Conservation (phyloP, 2,797 vertebrate genomes). For the Danio kyathit region DNA sequence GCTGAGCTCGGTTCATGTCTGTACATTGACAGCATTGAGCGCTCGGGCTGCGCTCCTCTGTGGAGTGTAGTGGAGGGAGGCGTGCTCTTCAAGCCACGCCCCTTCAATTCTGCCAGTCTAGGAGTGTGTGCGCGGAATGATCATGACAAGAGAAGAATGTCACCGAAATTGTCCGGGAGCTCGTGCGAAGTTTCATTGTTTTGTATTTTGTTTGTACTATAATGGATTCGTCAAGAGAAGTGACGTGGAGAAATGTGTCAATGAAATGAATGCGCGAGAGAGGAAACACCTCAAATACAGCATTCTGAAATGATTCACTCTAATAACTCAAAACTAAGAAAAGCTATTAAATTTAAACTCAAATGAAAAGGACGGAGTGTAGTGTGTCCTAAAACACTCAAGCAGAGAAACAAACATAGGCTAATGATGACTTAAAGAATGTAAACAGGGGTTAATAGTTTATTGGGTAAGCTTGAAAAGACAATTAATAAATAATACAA, state of each 20-base stretch:
- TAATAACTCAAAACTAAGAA: too few species aligned
- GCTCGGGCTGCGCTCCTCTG: slow-evolving; percentile 65
- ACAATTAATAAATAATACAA: too few species aligned
- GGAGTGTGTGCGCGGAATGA: slow-evolving; percentile 59
- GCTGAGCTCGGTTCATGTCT: slow-evolving; percentile 73
- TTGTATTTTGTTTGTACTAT: slow-evolving; percentile 17
- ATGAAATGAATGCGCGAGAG: neutral
- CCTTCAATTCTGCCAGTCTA: slow-evolving; percentile 58
- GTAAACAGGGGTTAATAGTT: too few species aligned
- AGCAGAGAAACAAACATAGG: too few species aligned
- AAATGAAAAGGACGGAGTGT: too few species aligned
- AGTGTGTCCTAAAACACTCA: too few species aligned
- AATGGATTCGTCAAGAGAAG: too few species aligned
- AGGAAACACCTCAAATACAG: neutral
- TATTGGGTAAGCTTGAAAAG: neutral
- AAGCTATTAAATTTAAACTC: too few species aligned
- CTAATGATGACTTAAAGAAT: too few species aligned
- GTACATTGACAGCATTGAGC: slow-evolving; percentile 69
- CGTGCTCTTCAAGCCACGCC: slow-evolving; percentile 67
- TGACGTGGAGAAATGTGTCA: neutral
- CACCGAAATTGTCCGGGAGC: slow-evolving; percentile 29
- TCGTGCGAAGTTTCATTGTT: slow-evolving; percentile 37
- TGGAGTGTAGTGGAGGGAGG: slow-evolving; percentile 59
- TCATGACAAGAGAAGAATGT: slow-evolving; percentile 39
- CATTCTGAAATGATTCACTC: too few species aligned